Percentiles rank a stretch among this genome's conserved stretches.
These are phyloP conservation scores for Ochropacha duplaris DNA, from an alignment of 2,888 invertebrate species.

Conservation along the genomic window DNA sequence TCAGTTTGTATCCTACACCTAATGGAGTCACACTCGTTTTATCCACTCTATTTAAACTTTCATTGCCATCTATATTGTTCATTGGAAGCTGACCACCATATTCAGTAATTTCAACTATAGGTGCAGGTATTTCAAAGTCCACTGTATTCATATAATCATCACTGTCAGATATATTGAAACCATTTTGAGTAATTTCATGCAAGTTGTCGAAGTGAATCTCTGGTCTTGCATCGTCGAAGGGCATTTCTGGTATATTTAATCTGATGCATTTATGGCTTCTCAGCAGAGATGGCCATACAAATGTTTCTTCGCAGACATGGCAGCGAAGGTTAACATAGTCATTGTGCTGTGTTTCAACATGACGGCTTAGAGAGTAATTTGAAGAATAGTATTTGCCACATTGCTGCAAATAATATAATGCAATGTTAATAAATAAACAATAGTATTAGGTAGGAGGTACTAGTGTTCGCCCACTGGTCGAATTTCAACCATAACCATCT, in stretches of 20 bases:
- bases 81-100: constrained; percentile 28
- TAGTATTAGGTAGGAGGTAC: too few relatives aligned
- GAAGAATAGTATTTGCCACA: constrained; percentile 61
- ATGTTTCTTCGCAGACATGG: constrained; percentile 61
- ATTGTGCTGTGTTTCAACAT: constrained; percentile 49
- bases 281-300: constrained; percentile 63
- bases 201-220: constrained; percentile 62
- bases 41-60: constrained; percentile 7
- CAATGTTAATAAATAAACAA: background rate
- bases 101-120: constrained; percentile 58
- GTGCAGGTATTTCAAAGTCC: constrained; percentile 70
- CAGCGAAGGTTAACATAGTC: constrained; percentile 48
- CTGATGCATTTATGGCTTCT: constrained; percentile 60
- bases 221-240: constrained; percentile 58
- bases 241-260: constrained; percentile 51
- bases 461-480: too few relatives aligned
- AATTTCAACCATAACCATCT: too few relatives aligned
- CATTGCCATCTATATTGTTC: constrained; percentile 18
- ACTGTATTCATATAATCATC: constrained; percentile 55
- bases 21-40: constrained; percentile 30
- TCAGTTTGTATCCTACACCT: constrained; percentile 48
- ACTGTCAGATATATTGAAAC: constrained; percentile 44
- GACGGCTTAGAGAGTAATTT: constrained; percentile 55
- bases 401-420: constrained; percentile 45
- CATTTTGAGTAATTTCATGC: constrained; percentile 33